Evolutionary conservation across 2,888 invertebrate genomes (phyloP).

Genomic region (Lochmaea crataegi): DNA sequence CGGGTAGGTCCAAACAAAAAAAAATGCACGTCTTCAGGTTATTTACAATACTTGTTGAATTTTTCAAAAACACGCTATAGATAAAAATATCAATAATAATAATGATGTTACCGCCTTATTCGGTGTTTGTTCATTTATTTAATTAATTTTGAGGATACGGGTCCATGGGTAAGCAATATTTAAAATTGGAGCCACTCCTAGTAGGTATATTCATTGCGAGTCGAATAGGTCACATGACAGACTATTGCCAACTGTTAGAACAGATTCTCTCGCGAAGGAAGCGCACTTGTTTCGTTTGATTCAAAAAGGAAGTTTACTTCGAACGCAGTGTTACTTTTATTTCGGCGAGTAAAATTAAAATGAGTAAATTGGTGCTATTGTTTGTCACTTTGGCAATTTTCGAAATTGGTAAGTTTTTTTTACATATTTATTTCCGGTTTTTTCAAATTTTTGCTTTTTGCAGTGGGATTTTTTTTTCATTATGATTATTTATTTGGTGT

Average conservation of each 20-base stretch:
- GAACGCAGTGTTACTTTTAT: background rate
- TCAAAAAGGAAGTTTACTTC: background rate
- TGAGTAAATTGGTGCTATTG: constrained; percentile 40
- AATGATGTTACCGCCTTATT: too few relatives aligned
- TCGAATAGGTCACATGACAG: constrained; percentile 5
- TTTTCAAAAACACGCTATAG: too few relatives aligned
- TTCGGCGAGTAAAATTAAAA: constrained; percentile 24
- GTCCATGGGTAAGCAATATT: too few relatives aligned
- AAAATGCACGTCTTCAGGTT: too few relatives aligned
- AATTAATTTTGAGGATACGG: too few relatives aligned
- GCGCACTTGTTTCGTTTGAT: constrained; percentile 2
- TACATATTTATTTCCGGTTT: constrained; percentile 7
- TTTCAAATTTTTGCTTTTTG: background rate
- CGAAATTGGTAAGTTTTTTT: constrained; percentile 32
- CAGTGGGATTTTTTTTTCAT: background rate
- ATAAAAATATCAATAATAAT: too few relatives aligned
- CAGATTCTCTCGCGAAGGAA: background rate
- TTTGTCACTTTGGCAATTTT: constrained; percentile 36
- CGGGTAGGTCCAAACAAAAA: too few relatives aligned
- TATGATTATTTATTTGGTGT: too few relatives aligned
- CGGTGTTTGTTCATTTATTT: too few relatives aligned
- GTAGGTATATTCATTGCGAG: background rate
- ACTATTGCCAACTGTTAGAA: background rate
- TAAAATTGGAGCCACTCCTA: constrained; percentile 1
- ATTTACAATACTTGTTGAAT: too few relatives aligned